These are phyloP conservation scores for Venturia canescens DNA, from an alignment of 1,140 invertebrate genomes.

Conservation along the genomic window DNA sequence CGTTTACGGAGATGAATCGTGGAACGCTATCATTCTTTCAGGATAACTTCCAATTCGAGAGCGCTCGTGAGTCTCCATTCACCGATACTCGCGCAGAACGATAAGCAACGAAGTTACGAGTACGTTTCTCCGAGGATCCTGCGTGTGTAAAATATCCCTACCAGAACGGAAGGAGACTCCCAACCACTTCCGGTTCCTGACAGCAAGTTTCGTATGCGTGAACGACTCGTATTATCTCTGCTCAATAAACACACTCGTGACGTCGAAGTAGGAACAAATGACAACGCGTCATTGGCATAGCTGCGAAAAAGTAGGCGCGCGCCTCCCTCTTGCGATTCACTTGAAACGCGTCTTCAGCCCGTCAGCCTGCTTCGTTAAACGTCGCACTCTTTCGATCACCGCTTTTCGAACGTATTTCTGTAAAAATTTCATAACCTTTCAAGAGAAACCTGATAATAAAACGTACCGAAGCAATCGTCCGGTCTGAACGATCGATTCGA, in stretches of 20 bases:
- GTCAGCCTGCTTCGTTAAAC: not conserved
- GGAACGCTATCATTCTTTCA: not conserved
- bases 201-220: not conserved
- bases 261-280: not conserved
- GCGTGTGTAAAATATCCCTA: not conserved
- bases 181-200: slow-evolving; percentile 35
- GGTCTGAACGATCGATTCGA: slow-evolving; percentile 7
- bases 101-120: not conserved
- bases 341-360: too few relatives aligned
- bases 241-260: not conserved
- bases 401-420: not conserved
- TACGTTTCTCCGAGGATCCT: slow-evolving; percentile 25
- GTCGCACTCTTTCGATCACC: not conserved
- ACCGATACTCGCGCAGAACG: not conserved
- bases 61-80: not conserved
- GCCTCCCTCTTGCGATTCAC: not conserved
- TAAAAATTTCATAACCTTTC: not conserved
- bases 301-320: not conserved
- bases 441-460: not conserved
- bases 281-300: not conserved
- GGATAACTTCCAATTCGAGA: too few relatives aligned
- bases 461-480: not conserved
- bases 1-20: not conserved
- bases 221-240: not conserved
- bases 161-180: slow-evolving; percentile 35